Evolutionary conservation across 2,113 vertebrate species (phyloP).

Genomic region (Geococcyx californianus): DNA sequence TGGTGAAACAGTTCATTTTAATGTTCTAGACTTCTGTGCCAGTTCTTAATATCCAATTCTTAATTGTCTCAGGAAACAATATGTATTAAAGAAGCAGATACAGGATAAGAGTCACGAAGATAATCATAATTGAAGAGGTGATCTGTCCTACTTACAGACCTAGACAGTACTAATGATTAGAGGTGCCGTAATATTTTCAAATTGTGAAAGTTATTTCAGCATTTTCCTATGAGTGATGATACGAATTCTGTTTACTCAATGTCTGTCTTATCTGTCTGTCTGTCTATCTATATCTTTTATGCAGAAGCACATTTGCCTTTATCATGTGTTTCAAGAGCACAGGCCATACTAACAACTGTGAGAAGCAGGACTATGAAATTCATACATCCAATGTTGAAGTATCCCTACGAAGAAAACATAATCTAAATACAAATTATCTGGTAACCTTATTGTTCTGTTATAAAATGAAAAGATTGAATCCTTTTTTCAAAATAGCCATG

Average conservation of each 20-base stretch:
- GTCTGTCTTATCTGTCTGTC: accelerated
- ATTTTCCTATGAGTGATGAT: background rate
- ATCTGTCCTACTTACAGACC: background rate
- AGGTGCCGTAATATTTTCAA: background rate
- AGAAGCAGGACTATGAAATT: background rate
- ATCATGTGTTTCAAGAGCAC: background rate
- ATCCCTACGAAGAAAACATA: background rate
- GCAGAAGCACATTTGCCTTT: background rate
- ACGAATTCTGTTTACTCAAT: background rate
- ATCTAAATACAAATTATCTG: constrained; percentile 35
- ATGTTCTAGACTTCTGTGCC: background rate
- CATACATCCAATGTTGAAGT: background rate
- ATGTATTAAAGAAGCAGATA: background rate
- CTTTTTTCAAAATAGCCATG: background rate
- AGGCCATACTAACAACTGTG: background rate
- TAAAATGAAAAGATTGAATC: background rate
- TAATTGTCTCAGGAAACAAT: background rate
- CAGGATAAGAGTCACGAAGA: background rate
- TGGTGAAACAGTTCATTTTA: constrained; percentile 6
- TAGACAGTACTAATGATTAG: background rate
- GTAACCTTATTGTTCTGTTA: background rate
- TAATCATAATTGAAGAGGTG: background rate
- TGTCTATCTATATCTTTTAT: background rate
- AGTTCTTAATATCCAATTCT: background rate
- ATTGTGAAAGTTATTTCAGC: background rate